Conservation (phyloP, 92 coral and sea anemone genomes). For the Muricea muricata region DNA sequence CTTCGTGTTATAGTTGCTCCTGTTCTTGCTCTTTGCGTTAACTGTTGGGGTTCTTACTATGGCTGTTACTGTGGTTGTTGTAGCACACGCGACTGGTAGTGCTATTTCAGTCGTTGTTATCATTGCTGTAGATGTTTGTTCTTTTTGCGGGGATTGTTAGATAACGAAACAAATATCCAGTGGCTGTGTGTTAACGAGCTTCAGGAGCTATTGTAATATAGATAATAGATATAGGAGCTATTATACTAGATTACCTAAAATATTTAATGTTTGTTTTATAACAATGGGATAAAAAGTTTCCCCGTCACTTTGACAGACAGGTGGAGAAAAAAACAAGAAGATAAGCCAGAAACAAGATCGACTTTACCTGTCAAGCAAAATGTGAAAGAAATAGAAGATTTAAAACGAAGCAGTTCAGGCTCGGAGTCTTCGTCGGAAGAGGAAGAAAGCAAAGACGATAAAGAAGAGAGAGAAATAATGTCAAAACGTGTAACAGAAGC, state of each 20-base stretch:
- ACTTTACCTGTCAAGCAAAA: conserved; percentile 29
- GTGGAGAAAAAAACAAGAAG: conserved; percentile 79
- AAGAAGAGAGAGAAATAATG: conserved; percentile 18
- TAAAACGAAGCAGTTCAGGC: conserved; percentile 49
- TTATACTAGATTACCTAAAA: no score
- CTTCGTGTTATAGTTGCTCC: no score
- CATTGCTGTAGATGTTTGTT: no score
- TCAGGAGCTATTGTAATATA: no score
- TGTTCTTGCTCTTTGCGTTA: no score
- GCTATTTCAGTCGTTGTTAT: no score
- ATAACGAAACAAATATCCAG: no score
- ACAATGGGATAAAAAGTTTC: background rate
- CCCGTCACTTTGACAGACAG: conserved; percentile 48
- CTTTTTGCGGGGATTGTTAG: no score
- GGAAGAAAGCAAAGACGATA: conserved; percentile 23
- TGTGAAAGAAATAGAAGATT: conserved; percentile 7
- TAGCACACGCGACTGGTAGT: no score
- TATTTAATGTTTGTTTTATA: background rate
- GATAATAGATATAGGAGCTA: no score
- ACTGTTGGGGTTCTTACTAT: no score
- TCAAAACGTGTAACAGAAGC: conserved; percentile 75
- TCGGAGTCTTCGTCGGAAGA: conserved; percentile 52
- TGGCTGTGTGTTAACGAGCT: no score
- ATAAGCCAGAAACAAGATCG: conserved; percentile 34
- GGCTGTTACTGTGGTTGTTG: background rate